A percentile compares a stretch with the other conserved stretches of the same genome.
Conservation (phyloP, 2,113 vertebrate species). For the Oreochromis niloticus region DNA sequence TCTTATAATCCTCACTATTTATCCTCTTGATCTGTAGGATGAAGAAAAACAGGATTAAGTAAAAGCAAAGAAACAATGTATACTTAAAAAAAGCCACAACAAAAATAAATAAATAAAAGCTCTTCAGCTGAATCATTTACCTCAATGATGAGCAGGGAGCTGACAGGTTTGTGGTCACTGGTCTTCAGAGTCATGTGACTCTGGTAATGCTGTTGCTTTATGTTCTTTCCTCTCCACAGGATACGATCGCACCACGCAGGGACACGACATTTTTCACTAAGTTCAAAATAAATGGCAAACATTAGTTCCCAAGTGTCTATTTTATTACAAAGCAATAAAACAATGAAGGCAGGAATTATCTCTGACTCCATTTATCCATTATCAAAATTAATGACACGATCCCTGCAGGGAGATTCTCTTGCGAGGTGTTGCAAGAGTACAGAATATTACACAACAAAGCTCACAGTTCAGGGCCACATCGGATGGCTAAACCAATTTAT, state of each 20-base stretch:
- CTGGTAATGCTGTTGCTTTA: constrained; percentile 82
- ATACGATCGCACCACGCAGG: constrained; percentile 97
- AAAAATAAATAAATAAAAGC: neutral
- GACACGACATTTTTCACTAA: constrained; percentile 89
- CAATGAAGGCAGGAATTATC: neutral
- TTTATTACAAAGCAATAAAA: neutral
- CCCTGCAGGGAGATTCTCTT: neutral
- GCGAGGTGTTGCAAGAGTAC: neutral
- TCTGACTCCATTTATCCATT: neutral
- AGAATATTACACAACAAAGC: neutral
- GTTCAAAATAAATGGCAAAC: neutral
- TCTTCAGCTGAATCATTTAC: constrained; percentile 63
- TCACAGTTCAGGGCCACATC: neutral
- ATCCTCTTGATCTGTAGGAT: constrained; percentile 83
- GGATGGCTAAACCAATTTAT: neutral
- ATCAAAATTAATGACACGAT: neutral
- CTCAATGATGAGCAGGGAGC: constrained; percentile 83
- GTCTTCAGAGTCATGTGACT: constrained; percentile 91
- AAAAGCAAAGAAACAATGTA: neutral
- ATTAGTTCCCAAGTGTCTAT: neutral
- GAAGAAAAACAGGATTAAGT: neutral
- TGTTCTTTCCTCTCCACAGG: constrained; percentile 86
- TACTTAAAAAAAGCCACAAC: neutral
- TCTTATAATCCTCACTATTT: constrained; percentile 81
- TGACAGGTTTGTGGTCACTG: constrained; percentile 98